phyloP scores from a whole-genome alignment of 1,140 invertebrate species.

The Drosophila lowei region DNA sequence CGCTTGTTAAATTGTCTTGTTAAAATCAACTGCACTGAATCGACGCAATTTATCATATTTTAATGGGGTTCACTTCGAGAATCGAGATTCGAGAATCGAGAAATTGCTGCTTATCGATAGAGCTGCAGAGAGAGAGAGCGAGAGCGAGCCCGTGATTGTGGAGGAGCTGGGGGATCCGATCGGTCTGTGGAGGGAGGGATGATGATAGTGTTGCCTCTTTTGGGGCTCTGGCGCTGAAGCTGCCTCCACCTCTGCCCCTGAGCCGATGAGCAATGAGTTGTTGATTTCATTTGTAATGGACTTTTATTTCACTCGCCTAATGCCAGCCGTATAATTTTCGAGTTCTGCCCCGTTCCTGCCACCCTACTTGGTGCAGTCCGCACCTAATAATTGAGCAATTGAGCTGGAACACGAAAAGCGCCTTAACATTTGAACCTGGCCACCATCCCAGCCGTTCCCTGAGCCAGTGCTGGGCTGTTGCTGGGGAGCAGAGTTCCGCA shows the following conservation, averaged over 20 bases:
- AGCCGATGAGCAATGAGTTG: constrained; percentile 79
- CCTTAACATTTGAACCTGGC: constrained; percentile 76
- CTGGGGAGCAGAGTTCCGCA: constrained; percentile 65
- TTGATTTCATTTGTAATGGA: constrained; percentile 81
- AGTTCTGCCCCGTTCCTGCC: constrained; percentile 18
- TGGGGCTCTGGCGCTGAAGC: constrained; percentile 37
- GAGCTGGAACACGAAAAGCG: constrained; percentile 78
- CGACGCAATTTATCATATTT: constrained; percentile 83
- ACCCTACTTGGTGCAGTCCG: constrained; percentile 13
- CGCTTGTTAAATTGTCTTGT: constrained; percentile 83
- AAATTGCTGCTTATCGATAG: constrained; percentile 73
- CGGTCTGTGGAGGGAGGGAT: constrained; percentile 15
- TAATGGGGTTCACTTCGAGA: constrained; percentile 75
- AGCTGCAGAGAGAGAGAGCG: too few relatives aligned
- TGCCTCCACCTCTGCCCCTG: constrained; percentile 5
- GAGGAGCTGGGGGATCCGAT: constrained; percentile 3
- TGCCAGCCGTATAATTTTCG: constrained; percentile 68
- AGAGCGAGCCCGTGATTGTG: constrained; percentile 16
- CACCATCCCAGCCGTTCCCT: not conserved
- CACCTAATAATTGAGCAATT: constrained; percentile 80
- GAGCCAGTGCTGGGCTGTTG: constrained; percentile 1
- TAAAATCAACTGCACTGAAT: constrained; percentile 82
- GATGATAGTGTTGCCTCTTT: constrained; percentile 57
- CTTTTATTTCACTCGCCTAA: constrained; percentile 79
- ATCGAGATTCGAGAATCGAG: constrained; percentile 40